Percentiles rank a stretch among this genome's conserved stretches.
phyloP scores from a whole-genome alignment of 2,888 invertebrate genomes.

The Galerucella nymphaeae region DNA sequence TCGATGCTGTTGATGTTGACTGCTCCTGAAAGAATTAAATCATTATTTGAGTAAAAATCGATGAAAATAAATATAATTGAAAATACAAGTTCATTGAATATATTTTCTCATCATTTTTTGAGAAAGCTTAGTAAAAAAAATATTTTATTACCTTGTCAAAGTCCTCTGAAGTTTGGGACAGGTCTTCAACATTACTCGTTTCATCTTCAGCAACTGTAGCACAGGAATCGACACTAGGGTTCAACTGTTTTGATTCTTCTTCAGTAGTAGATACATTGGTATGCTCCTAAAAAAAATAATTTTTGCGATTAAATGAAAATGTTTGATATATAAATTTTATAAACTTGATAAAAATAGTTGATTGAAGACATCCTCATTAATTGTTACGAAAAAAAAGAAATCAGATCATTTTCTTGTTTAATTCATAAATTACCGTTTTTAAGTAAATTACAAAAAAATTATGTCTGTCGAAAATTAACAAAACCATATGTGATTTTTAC shows the following conservation, averaged over 20 bases:
- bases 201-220: conserved; percentile 39
- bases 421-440: conserved; percentile 10
- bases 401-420: conserved; percentile 24
- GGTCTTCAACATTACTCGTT: conserved; percentile 38
- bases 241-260: conserved; percentile 35
- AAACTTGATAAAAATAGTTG: conserved; percentile 10
- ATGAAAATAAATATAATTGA: conserved; percentile 24
- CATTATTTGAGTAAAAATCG: conserved; percentile 20
- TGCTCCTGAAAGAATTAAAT: conserved; percentile 31
- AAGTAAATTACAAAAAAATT: conserved; percentile 18
- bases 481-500: conserved; percentile 30
- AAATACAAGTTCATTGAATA: conserved; percentile 9
- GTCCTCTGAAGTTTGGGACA: conserved; percentile 35
- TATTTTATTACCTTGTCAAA: conserved; percentile 33
- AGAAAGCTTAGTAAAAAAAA: conserved; percentile 3
- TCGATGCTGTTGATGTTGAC: conserved; percentile 26
- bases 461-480: conserved; percentile 21
- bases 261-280: conserved; percentile 39
- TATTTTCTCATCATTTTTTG: background rate
- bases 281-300: conserved; percentile 35
- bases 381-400: conserved; percentile 9
- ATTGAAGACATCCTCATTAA: background rate
- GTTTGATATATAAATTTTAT: conserved; percentile 20
- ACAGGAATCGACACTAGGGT: conserved; percentile 8
- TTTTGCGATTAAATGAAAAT: conserved; percentile 35